Conservation (phyloP, 2,888 invertebrate genomes). For the Trachelus tabidus region DNA sequence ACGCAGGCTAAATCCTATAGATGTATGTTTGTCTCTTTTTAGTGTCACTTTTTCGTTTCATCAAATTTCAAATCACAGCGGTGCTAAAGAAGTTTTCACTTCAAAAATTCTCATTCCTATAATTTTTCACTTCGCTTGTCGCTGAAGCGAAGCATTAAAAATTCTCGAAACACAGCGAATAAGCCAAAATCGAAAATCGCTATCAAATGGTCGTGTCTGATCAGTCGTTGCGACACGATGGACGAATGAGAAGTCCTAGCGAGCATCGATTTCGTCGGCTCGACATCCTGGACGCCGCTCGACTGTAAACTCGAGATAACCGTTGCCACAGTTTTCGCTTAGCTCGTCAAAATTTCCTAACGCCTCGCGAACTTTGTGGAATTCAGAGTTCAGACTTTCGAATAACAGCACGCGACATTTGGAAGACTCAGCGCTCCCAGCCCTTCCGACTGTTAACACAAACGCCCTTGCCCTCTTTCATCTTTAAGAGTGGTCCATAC, state of each 20-base stretch:
- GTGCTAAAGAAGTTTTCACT: too few relatives aligned
- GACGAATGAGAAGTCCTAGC: not conserved
- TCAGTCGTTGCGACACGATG: not conserved
- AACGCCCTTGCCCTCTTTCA: not conserved
- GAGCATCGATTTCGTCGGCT: conserved; percentile 3
- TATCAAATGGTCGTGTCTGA: not conserved
- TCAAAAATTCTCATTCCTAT: not conserved
- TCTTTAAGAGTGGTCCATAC: not conserved
- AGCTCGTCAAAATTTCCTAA: not conserved
- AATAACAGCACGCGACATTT: not conserved
- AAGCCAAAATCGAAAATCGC: not conserved
- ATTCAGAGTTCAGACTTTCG: not conserved
- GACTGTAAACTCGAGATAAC: conserved; percentile 9
- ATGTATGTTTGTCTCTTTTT: too few relatives aligned
- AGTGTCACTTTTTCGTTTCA: too few relatives aligned
- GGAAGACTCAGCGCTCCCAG: not conserved
- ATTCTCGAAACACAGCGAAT: not conserved
- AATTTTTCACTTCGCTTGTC: not conserved
- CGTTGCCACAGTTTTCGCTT: conserved; percentile 5
- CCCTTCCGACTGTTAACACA: not conserved
- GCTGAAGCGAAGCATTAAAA: not conserved
- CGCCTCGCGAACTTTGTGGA: not conserved
- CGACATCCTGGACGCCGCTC: not conserved
- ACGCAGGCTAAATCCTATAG: too few relatives aligned
- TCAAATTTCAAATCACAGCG: too few relatives aligned